A percentile compares a stretch with the other conserved stretches of the same genome.
Conservation (phyloP, 2,888 invertebrate species). For the Euproctis similis region DNA sequence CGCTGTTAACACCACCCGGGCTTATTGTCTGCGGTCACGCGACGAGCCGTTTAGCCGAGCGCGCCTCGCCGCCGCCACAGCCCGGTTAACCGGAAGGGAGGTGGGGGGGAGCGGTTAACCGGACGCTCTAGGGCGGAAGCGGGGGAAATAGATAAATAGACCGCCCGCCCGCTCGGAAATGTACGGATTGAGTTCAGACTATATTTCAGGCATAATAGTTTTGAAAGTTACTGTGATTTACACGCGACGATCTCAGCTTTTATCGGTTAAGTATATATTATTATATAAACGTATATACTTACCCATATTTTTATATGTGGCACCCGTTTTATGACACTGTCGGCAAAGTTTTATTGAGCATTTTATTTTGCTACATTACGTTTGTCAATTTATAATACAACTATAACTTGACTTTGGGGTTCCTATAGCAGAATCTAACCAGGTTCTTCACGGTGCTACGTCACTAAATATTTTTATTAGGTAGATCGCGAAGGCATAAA, state of each 20-base stretch:
- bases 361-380: conserved; percentile 48
- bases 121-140: conserved; percentile 74
- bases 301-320: conserved; percentile 51
- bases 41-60: conserved; percentile 76
- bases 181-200: conserved; percentile 75
- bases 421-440: no score
- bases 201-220: conserved; percentile 75
- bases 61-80: conserved; percentile 63
- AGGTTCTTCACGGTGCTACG: no score
- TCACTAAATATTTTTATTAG: conserved; percentile 53
- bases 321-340: conserved; percentile 58
- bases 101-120: conserved; percentile 76
- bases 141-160: conserved; percentile 77
- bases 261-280: no score
- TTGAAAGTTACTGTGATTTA: conserved; percentile 73
- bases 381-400: conserved; percentile 42
- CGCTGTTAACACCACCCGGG: conserved; percentile 73
- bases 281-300: no score
- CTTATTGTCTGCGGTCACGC: conserved; percentile 77
- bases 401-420: conserved; percentile 9
- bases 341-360: conserved; percentile 55
- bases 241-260: conserved; percentile 69
- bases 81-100: conserved; percentile 74
- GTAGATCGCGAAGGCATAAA: conserved; percentile 52
- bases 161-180: conserved; percentile 74